Base-by-base conservation (phyloP, 1,140 invertebrate species). In the Lutraria rhynchaena region DNA sequence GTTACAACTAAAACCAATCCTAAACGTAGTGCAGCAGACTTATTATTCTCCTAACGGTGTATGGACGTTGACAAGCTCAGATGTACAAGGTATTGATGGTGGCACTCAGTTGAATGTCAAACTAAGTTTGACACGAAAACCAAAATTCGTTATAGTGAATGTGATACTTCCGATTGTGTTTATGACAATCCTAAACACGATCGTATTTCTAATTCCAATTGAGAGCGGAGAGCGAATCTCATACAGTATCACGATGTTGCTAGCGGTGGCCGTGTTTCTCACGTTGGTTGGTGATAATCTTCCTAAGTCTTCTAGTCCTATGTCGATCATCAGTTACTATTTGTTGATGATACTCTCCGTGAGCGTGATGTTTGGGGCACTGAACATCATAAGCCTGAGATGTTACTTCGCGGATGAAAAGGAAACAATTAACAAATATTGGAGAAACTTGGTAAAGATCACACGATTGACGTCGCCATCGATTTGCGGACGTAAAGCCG, bases 1-100 rank as follows among this genome's bases (percentile, higher is more conserved):
- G 17, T 13, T 70, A 24, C 35, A 55, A 13, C 37, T 80, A 1
- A 49, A 35, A 0, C 0, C 67, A 11, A 22, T 3, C 1, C 17
- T 19, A 27, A 9, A 53, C 1, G 33, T 41, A 49, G 46, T 80
- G 5, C 17, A 1, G 19, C 33, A n/a, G 29, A 44, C 49, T 3
- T 94, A 94, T 70, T 94, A 94, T 81, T 91, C 94, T 1, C 88
- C 89, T 1, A 94, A 94, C 76, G 94, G 94, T 5, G 94, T 94
- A 86, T 95, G 94, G 93, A 51, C 33, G 35, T 24, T 49, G 27
- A 31, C 41, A 24, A 5, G 41, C 7, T 67, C 71, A 22, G 19
- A 7, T 9, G 41, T 51, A 17, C 0, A 53, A 24, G 29, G 27
- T 29, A 1, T 46, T 19, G 27, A 55, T 27, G 17, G 5, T 31